Conservation (phyloP, 2,888 invertebrate species). For the Drosophila cyrtoloma region DNA sequence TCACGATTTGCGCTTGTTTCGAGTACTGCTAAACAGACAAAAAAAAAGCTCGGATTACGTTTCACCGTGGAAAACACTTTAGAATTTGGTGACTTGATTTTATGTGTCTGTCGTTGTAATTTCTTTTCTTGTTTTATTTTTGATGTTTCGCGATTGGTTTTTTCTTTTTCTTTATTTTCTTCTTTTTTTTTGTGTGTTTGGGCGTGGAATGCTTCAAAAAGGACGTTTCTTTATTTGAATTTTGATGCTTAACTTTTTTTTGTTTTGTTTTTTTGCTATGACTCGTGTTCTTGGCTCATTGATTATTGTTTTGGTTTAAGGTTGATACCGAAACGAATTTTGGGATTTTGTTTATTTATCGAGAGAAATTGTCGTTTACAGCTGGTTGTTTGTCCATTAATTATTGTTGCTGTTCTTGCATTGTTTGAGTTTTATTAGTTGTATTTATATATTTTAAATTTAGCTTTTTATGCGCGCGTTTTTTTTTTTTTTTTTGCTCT, state of each 20-base stretch:
- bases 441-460: not conserved
- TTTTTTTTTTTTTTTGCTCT: constrained; percentile 21
- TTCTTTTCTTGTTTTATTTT: constrained; percentile 7
- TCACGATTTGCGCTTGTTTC: not conserved
- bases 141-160: not conserved
- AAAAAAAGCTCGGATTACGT: constrained; percentile 18
- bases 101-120: constrained; percentile 13
- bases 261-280: constrained; percentile 14
- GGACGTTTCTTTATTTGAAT: constrained; percentile 47
- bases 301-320: not conserved
- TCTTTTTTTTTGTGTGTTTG: constrained; percentile 9
- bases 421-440: constrained; percentile 19
- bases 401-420: constrained; percentile 36
- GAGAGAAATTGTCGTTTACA: constrained; percentile 8
- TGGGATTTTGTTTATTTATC: constrained; percentile 4
- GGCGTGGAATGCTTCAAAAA: constrained; percentile 57
- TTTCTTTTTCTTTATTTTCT: constrained; percentile 17
- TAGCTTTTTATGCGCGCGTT: constrained; percentile 21
- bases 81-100: constrained; percentile 36
- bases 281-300: constrained; percentile 46
- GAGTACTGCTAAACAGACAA: not conserved
- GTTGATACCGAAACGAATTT: constrained; percentile 25
- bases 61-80: constrained; percentile 50
- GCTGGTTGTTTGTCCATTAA: constrained; percentile 11
- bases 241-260: constrained; percentile 19